These are phyloP conservation scores for Microctenopoma lineatum DNA, from an alignment of 2,797 vertebrate species.

Conservation along the genomic window DNA sequence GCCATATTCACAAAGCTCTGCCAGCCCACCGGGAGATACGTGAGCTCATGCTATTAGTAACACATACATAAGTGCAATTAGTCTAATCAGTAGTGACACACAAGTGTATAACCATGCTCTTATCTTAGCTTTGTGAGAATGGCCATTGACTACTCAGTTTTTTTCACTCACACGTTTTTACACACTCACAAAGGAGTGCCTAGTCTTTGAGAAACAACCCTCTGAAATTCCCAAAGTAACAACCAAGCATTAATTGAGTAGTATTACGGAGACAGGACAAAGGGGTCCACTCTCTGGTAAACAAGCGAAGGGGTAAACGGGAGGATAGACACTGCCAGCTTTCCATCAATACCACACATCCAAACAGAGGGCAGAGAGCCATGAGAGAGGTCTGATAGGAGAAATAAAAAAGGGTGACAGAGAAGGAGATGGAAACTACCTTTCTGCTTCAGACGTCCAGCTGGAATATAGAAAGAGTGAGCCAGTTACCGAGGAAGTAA, in stretches of 20 bases:
- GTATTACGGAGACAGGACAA: constrained; percentile 43
- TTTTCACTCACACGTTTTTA: constrained; percentile 22
- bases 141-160: constrained; percentile 47
- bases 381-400: constrained; percentile 52
- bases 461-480: constrained; percentile 84
- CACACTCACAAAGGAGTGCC: constrained; percentile 44
- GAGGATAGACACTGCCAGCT: constrained; percentile 62
- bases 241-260: constrained; percentile 52
- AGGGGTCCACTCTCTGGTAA: constrained; percentile 39
- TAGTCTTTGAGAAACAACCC: constrained; percentile 48
- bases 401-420: constrained; percentile 54
- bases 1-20: constrained; percentile 66
- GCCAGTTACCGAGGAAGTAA: constrained; percentile 66
- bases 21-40: constrained; percentile 46
- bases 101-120: constrained; percentile 60
- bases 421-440: constrained; percentile 81
- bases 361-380: constrained; percentile 65
- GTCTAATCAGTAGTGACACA: constrained; percentile 61
- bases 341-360: constrained; percentile 67
- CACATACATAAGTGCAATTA: constrained; percentile 56
- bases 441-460: constrained; percentile 84
- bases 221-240: constrained; percentile 52
- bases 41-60: constrained; percentile 74
- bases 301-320: constrained; percentile 53
- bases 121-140: constrained; percentile 74